These are phyloP conservation scores for Acrobasis consociella DNA, from an alignment of 2,888 invertebrate species.

Conservation along the genomic window DNA sequence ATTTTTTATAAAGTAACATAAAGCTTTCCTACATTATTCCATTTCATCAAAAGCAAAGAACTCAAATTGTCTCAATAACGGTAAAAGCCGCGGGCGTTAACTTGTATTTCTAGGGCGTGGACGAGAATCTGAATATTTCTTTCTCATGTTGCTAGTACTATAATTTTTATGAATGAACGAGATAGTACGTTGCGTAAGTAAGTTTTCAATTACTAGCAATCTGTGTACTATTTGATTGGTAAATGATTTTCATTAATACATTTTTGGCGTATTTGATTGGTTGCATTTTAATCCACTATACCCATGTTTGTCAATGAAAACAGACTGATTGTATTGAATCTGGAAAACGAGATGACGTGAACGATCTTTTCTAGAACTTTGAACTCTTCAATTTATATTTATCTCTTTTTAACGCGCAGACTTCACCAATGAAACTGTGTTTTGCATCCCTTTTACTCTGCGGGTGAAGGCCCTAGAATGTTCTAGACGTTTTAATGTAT, in stretches of 20 bases:
- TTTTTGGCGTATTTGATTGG: slow-evolving; percentile 4
- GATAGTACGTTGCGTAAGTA: slow-evolving; percentile 15
- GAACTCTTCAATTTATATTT: slow-evolving; percentile 64
- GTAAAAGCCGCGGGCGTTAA: neutral
- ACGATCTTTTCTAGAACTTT: slow-evolving; percentile 44
- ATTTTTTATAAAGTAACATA: too few relatives aligned
- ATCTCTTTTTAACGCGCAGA: slow-evolving; percentile 61
- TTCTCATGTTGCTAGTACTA: neutral
- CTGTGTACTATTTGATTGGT: neutral
- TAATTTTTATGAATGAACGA: slow-evolving; percentile 15
- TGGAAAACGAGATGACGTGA: slow-evolving; percentile 46
- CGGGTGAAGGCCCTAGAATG: slow-evolving; percentile 84
- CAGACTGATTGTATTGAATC: slow-evolving; percentile 34
- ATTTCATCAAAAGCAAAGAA: too few relatives aligned
- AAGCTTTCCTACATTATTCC: too few relatives aligned
- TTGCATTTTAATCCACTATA: neutral
- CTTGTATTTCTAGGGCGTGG: neutral
- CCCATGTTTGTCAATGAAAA: slow-evolving; percentile 34
- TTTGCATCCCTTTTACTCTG: slow-evolving; percentile 56
- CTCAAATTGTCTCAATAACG: too few relatives aligned
- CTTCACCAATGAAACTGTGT: slow-evolving; percentile 23
- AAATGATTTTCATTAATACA: neutral
- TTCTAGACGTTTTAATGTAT: slow-evolving; percentile 86
- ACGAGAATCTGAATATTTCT: slow-evolving; percentile 2
- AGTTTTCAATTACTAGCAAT: neutral